Base-by-base conservation (phyloP, 2,113 vertebrate genomes). In the Microtus ochrogaster region DNA sequence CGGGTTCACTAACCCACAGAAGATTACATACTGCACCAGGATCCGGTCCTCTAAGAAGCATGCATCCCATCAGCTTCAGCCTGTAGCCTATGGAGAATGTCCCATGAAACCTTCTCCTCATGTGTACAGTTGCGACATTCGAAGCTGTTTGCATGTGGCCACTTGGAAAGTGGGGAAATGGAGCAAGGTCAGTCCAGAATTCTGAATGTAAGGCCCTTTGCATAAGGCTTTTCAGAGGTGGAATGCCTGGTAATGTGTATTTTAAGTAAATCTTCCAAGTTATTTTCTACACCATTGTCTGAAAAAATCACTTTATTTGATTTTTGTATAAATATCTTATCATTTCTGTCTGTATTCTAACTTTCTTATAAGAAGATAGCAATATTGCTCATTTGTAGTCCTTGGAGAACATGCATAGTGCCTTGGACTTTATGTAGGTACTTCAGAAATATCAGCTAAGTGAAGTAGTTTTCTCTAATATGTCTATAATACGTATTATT, bases 111-210 rank as follows among this genome's bases (percentile, higher is more conserved):
- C 98, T 65, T 98, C 99, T 44, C 94, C 97, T 0, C 96, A 98
- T 88, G 96, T 93, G 85, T 97, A 98, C 83, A 98, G 97, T 7
- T 99, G 99, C 49, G 98, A 98, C 74, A 92, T 99, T 68, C 97
- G 91, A 26, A 98, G 98, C 76, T 99, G 99, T 77, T 98, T 98
- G 13, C 97, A 98, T 74, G 87, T 96, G 65, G 98, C 98, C 70
- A 98, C 98, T 55, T 99, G 99, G 99, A 99, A 98, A 97, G 98
- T 98, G 85, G 99, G 99, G 12, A 98, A 98, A 6, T 99, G 99
- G 99, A 99, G 98, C 97, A 98, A 99, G 99, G 99, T 99, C 72
- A 96, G 98, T 98, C 63, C 39, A 68, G 52, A 95, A 16, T 17
- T 39, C 30, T 84, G 39, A 94, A 36, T 63, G 10, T 85, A 47